Percentiles rank a stretch among this genome's conserved stretches.
phyloP scores from a whole-genome alignment of 2,888 invertebrate species.

The Volucella zonaria region DNA sequence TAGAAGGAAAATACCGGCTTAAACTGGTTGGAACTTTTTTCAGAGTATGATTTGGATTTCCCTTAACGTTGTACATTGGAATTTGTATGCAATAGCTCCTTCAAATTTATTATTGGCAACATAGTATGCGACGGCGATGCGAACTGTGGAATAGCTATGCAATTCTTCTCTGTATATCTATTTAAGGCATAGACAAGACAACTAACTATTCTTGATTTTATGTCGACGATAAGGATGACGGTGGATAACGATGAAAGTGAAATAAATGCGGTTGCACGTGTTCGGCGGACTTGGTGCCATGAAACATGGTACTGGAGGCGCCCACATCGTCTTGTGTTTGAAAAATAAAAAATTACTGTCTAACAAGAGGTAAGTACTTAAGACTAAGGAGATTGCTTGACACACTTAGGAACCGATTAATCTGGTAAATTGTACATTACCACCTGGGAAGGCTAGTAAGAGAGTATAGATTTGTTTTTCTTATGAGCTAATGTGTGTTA shows the following conservation, averaged over 20 bases:
- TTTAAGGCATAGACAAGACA: slow-evolving; percentile 52
- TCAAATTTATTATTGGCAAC: slow-evolving; percentile 59
- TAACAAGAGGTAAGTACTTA: slow-evolving; percentile 9
- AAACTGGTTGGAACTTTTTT: slow-evolving; percentile 49
- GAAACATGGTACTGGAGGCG: not conserved
- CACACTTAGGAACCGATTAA: slow-evolving; percentile 34
- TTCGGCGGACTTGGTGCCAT: not conserved
- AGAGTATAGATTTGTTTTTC: too few relatives aligned
- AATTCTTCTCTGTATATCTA: slow-evolving; percentile 33
- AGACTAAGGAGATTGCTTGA: slow-evolving; percentile 5
- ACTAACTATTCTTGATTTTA: slow-evolving; percentile 39
- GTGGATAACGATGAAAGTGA: slow-evolving; percentile 56
- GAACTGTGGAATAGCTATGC: slow-evolving; percentile 49
- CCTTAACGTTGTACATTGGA: not conserved
- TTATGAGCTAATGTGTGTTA: too few relatives aligned
- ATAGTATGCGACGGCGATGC: too few relatives aligned
- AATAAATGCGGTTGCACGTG: slow-evolving; percentile 47
- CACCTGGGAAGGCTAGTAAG: not conserved
- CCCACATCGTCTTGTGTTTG: slow-evolving; percentile 8
- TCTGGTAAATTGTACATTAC: not conserved
- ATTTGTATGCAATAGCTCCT: slow-evolving; percentile 37
- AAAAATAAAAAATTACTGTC: slow-evolving; percentile 1
- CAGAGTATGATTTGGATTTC: slow-evolving; percentile 1
- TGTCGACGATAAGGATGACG: slow-evolving; percentile 33
- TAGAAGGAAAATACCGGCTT: slow-evolving; percentile 42